A percentile compares a stretch with the other conserved stretches of the same genome.
Conservation (phyloP, 1,140 invertebrate species). For the Cydia fagiglandana region DNA sequence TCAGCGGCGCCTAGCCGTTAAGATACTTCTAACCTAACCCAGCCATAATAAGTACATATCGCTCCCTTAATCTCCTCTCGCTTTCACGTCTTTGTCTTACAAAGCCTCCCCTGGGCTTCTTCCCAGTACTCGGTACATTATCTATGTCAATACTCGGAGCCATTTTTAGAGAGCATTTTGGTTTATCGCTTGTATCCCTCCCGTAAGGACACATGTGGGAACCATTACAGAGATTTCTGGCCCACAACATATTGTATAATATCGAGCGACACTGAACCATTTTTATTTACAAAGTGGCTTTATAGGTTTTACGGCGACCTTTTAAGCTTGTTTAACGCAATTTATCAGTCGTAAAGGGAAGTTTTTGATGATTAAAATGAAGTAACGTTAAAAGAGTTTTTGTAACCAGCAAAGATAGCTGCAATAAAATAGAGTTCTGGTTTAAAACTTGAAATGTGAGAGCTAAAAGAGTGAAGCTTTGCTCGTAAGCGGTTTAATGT, state of each 20-base stretch:
- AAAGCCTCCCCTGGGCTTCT: constrained; percentile 55
- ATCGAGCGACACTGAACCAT: not conserved
- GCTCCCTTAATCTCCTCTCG: constrained; percentile 57
- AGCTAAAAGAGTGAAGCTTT: not conserved
- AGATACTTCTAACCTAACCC: constrained; percentile 47
- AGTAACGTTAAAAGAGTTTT: constrained; percentile 13
- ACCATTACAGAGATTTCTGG: constrained; percentile 64
- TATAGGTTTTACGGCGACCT: constrained; percentile 17
- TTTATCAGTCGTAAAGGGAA: constrained; percentile 21
- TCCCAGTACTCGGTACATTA: constrained; percentile 62
- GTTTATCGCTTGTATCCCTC: constrained; percentile 64
- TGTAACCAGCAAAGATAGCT: not conserved
- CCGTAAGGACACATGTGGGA: constrained; percentile 60
- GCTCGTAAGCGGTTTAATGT: constrained; percentile 19
- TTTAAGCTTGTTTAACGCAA: constrained; percentile 28
- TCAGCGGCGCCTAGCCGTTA: constrained; percentile 40
- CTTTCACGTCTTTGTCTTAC: constrained; percentile 62
- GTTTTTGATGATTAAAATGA: constrained; percentile 28
- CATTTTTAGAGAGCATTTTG: constrained; percentile 69
- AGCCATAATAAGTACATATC: constrained; percentile 57
- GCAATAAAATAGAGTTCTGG: constrained; percentile 8
- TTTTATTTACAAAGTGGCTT: constrained; percentile 30
- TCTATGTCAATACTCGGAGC: constrained; percentile 67
- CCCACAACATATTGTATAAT: constrained; percentile 49
- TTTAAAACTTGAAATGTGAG: constrained; percentile 22